phyloP scores from a whole-genome alignment of 1,140 invertebrate species.

The Aculops lycopersici region DNA sequence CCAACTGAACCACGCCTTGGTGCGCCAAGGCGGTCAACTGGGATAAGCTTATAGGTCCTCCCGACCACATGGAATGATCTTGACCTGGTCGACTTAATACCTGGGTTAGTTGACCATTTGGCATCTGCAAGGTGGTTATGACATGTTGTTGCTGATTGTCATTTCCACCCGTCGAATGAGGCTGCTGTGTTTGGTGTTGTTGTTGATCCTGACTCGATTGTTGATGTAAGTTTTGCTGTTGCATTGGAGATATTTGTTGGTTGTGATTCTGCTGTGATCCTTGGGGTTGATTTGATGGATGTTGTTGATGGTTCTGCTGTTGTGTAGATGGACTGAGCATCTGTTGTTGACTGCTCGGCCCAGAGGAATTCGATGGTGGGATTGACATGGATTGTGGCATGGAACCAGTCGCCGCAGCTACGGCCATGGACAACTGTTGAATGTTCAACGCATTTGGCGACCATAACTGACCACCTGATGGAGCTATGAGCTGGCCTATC shows the following conservation, averaged over 20 bases:
- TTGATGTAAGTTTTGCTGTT: neutral
- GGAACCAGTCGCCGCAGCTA: neutral
- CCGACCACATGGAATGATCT: conserved; percentile 7
- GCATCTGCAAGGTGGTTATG: conserved; percentile 14
- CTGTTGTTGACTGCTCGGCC: too few relatives aligned
- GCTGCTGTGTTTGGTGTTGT: conserved; percentile 12
- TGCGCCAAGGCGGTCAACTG: conserved; percentile 5
- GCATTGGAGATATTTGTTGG: too few relatives aligned
- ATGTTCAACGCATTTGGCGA: conserved; percentile 9
- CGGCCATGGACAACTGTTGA: conserved; percentile 6
- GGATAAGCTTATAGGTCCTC: conserved; percentile 9
- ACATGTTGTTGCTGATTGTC: neutral
- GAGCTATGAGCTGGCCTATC: conserved; percentile 10
- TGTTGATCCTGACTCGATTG: neutral
- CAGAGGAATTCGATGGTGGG: too few relatives aligned
- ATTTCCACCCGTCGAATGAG: too few relatives aligned
- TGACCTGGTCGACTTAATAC: conserved; percentile 6
- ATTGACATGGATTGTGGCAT: neutral
- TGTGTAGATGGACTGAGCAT: too few relatives aligned
- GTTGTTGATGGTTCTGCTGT: too few relatives aligned
- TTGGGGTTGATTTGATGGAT: too few relatives aligned
- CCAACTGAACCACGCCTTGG: neutral
- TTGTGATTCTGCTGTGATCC: too few relatives aligned
- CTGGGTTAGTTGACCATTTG: conserved; percentile 13
- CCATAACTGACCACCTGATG: conserved; percentile 7